These are phyloP conservation scores for Eulemur mongoz DNA, from an alignment of 2,797 vertebrate genomes.

Conservation along the genomic window DNA sequence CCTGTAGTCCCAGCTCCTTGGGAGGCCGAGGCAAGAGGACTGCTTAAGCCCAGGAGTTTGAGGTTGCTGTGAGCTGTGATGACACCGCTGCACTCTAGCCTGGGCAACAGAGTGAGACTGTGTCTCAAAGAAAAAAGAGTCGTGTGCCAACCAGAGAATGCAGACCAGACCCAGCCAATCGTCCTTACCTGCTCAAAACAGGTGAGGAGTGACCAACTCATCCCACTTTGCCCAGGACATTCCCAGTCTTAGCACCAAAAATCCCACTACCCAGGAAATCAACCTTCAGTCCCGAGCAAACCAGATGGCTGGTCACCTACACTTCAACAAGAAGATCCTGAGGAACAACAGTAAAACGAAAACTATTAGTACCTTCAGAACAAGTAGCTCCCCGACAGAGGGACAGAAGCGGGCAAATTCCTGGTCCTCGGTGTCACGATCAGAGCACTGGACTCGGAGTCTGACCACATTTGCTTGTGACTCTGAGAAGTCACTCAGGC, in stretches of 20 bases:
- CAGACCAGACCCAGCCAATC: neutral
- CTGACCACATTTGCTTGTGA: neutral
- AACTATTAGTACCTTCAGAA: neutral
- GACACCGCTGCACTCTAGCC: too few species aligned
- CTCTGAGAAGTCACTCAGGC: neutral
- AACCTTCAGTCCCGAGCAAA: neutral
- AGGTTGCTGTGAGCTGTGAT: too few species aligned
- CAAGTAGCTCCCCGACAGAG: neutral
- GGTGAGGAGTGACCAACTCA: fast-evolving
- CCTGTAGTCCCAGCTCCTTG: too few species aligned
- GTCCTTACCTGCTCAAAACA: neutral
- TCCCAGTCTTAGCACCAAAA: neutral
- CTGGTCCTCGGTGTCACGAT: neutral
- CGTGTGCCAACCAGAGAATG: neutral
- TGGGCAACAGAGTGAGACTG: too few species aligned
- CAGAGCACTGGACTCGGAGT: neutral
- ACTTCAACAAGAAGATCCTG: neutral
- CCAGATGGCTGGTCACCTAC: neutral
- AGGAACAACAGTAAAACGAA: neutral
- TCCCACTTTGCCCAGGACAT: neutral
- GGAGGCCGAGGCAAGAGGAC: too few species aligned
- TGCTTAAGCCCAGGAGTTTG: too few species aligned
- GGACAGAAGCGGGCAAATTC: too few species aligned
- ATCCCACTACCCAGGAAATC: neutral
- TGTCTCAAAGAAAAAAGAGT: neutral